Evolutionary conservation across 2,113 vertebrate species (phyloP).

Genomic region (Ageneiosus marmoratus): DNA sequence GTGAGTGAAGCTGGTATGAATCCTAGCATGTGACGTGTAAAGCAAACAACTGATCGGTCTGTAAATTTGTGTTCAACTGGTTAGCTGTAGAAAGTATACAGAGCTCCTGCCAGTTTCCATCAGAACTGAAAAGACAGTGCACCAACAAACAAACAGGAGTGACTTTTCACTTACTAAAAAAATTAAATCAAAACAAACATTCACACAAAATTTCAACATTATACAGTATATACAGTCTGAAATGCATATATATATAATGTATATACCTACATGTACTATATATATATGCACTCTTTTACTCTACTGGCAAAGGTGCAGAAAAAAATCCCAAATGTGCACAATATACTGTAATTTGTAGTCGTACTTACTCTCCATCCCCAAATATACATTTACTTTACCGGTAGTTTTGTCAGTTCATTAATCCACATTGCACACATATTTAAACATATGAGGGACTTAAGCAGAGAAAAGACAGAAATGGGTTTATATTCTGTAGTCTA

Average conservation of each 20-base stretch:
- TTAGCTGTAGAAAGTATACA: not conserved
- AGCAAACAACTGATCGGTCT: not conserved
- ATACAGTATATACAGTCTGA: not conserved
- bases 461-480: constrained; percentile 33
- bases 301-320: not conserved
- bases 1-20: not conserved
- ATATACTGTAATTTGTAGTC: not conserved
- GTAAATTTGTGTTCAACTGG: not conserved
- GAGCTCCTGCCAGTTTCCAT: not conserved
- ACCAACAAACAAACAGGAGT: not conserved
- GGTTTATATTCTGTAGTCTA: constrained; percentile 5
- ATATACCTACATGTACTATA: too few relatives aligned
- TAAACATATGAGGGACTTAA: constrained; percentile 10
- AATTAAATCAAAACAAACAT: not conserved
- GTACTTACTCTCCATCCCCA: not conserved
- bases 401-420: not conserved
- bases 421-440: not conserved
- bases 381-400: not conserved
- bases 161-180: not conserved
- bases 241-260: not conserved
- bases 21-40: not conserved
- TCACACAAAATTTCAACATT: not conserved
- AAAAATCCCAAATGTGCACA: not conserved
- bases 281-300: not conserved
- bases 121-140: not conserved